These are phyloP conservation scores for Thymallus thymallus DNA, from an alignment of 2,113 vertebrate species.

Conservation along the genomic window DNA sequence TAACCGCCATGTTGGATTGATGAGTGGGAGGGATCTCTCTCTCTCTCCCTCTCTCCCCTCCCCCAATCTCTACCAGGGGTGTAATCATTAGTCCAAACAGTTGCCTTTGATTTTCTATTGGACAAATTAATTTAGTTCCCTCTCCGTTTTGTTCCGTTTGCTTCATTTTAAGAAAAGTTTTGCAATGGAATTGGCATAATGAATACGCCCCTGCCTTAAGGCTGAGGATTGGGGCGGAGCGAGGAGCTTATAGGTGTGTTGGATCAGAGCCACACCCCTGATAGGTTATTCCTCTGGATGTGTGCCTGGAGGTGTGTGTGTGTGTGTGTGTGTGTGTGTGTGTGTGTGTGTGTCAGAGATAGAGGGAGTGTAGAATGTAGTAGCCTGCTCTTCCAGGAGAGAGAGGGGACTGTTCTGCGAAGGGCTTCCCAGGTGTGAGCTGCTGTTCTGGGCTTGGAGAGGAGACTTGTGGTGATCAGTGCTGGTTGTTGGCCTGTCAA, in stretches of 20 bases:
- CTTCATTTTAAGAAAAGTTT: too few relatives aligned
- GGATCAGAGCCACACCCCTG: conserved; percentile 70
- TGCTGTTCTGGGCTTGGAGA: neutral
- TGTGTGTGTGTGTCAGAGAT: conserved; percentile 72
- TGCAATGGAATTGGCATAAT: too few relatives aligned
- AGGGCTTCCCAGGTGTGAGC: conserved; percentile 68
- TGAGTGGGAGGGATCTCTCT: conserved; percentile 30
- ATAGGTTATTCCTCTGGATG: conserved; percentile 67
- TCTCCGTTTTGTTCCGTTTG: too few relatives aligned
- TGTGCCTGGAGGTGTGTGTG: conserved; percentile 76
- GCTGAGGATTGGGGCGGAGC: conserved; percentile 33
- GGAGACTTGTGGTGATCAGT: neutral
- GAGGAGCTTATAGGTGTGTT: conserved; percentile 73
- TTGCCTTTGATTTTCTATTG: too few relatives aligned
- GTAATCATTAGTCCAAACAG: too few relatives aligned
- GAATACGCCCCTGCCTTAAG: conserved; percentile 41
- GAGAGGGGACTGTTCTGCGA: conserved; percentile 38
- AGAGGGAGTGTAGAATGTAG: conserved; percentile 73
- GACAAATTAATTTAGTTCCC: too few relatives aligned
- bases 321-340: conserved; percentile 72
- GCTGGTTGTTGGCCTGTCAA: neutral
- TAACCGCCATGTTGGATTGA: too few relatives aligned
- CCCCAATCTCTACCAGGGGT: too few relatives aligned
- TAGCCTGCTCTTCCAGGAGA: conserved; percentile 43
- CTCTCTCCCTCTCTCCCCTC: too few relatives aligned